Evolutionary conservation across 2,113 vertebrate genomes (phyloP).

Genomic region (Phrynosoma platyrhinos): DNA sequence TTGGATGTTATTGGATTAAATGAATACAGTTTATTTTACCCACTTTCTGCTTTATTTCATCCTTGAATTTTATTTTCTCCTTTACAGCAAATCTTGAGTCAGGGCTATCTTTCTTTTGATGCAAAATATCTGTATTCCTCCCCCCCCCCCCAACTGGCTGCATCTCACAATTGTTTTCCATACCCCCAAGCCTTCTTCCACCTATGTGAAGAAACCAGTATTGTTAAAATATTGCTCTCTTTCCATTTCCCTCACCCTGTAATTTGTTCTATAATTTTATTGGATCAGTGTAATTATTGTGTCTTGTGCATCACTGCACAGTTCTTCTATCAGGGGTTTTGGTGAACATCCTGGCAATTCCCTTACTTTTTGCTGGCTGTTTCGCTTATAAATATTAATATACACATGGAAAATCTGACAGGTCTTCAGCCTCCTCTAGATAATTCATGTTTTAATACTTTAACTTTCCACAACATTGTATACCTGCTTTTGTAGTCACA

Average conservation of each 20-base stretch:
- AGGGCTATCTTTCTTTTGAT: not conserved
- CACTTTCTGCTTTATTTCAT: no score
- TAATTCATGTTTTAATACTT: not conserved
- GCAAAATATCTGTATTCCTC: not conserved
- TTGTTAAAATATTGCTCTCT: no score
- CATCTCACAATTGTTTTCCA: not conserved
- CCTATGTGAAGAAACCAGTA: not conserved
- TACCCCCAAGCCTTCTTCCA: not conserved
- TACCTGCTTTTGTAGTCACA: not conserved
- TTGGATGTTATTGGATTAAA: not conserved
- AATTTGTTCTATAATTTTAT: not conserved
- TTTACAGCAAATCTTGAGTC: not conserved
- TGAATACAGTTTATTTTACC: not conserved
- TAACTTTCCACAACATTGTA: not conserved
- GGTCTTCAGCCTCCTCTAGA: not conserved
- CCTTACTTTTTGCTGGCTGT: not conserved
- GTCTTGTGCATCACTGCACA: no score
- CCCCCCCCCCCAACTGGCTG: not conserved
- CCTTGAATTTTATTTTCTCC: not conserved
- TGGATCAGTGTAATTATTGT: not conserved
- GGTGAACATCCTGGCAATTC: not conserved
- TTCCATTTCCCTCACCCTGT: not conserved
- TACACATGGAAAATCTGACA: not conserved
- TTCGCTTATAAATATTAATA: not conserved
- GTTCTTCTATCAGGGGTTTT: no score